Percentiles rank a stretch among this genome's conserved stretches.
Evolutionary conservation across 2,888 invertebrate species (phyloP).

Genomic region (Rhorus exstirpatorius): DNA sequence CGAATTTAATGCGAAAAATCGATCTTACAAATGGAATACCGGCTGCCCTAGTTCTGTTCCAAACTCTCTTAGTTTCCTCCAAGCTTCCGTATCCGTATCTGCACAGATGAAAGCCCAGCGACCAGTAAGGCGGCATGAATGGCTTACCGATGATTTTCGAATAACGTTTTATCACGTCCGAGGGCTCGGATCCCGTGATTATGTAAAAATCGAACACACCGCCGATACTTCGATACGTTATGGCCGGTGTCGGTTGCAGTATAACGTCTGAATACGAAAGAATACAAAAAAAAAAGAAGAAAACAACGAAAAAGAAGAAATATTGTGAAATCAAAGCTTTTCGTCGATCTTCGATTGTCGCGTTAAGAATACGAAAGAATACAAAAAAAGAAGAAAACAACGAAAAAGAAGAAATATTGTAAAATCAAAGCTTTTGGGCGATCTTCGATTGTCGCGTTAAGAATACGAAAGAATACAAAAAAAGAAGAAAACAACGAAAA

Average conservation of each 20-base stretch:
- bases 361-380: too few relatives aligned
- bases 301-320: too few relatives aligned
- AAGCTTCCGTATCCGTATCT: conserved; percentile 90
- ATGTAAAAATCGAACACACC: conserved; percentile 94
- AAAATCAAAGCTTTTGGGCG: too few relatives aligned
- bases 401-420: too few relatives aligned
- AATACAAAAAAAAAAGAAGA: conserved; percentile 34
- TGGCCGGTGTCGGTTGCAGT: conserved; percentile 92
- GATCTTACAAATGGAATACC: conserved; percentile 91
- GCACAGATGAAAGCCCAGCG: conserved; percentile 95
- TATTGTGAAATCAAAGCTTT: too few relatives aligned
- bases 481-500: too few relatives aligned
- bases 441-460: too few relatives aligned
- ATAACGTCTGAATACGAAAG: conserved; percentile 89
- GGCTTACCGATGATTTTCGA: conserved; percentile 91
- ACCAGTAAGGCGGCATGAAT: conserved; percentile 95
- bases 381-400: too few relatives aligned
- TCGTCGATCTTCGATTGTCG: background rate
- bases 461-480: too few relatives aligned
- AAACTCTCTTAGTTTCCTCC: conserved; percentile 89
- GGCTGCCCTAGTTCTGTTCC: conserved; percentile 90
- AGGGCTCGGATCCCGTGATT: conserved; percentile 92
- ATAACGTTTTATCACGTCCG: conserved; percentile 90
- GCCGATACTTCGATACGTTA: conserved; percentile 94
- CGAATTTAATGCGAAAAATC: too few relatives aligned